Conservation (phyloP, 2,888 invertebrate species). For the Carpatolechia fugitivella region DNA sequence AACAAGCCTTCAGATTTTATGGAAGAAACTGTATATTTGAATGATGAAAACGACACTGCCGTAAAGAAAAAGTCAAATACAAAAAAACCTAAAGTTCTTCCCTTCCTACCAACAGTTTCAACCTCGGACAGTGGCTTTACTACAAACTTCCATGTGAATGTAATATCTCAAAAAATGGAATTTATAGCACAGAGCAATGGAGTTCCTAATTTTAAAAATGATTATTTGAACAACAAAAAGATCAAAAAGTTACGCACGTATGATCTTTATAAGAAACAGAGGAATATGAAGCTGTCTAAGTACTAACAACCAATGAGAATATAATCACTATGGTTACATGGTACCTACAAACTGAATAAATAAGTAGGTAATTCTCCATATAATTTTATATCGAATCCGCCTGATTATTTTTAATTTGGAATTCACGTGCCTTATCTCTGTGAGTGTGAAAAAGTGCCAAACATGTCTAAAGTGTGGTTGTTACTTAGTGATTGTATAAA, state of each 20-base stretch:
- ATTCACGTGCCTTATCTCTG: background rate
- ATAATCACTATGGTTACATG: no score
- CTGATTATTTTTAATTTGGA: background rate
- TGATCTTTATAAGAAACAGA: conserved; percentile 56
- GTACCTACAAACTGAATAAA: no score
- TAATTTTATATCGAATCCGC: background rate
- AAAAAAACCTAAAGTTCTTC: conserved; percentile 58
- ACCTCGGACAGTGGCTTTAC: conserved; percentile 64
- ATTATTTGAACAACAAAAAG: conserved; percentile 49
- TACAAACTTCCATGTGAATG: conserved; percentile 61
- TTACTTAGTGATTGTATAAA: no score
- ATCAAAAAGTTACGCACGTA: conserved; percentile 57
- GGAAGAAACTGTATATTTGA: conserved; percentile 66
- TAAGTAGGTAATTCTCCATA: no score
- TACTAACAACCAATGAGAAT: no score
- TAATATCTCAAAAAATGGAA: conserved; percentile 50
- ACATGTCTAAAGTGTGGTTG: no score
- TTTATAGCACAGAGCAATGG: conserved; percentile 54
- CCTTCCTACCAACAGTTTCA: conserved; percentile 59
- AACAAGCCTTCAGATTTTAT: conserved; percentile 65
- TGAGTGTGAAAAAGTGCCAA: background rate
- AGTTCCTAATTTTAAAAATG: conserved; percentile 52
- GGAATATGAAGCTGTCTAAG: conserved; percentile 58
- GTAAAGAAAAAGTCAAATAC: conserved; percentile 38
- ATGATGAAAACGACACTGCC: conserved; percentile 35